Evolutionary conservation across 1,140 invertebrate species (phyloP).

Genomic region (Andrena cerasifolii): DNA sequence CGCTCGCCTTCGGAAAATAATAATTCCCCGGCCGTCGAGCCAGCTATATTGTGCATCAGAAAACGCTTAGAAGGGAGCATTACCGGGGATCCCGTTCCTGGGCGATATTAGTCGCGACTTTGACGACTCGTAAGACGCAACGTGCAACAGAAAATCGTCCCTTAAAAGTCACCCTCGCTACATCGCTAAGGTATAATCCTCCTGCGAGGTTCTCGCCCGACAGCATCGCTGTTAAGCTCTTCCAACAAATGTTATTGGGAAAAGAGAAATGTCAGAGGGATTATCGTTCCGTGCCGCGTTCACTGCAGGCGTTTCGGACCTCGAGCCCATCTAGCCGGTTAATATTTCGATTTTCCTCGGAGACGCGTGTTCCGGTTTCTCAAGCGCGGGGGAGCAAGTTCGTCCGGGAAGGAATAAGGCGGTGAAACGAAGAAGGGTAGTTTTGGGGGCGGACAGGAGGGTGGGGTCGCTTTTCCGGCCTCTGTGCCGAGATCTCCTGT

Average conservation of each 20-base stretch:
- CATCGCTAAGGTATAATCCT: too few species aligned
- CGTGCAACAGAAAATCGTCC: not conserved
- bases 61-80: too few species aligned
- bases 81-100: too few species aligned
- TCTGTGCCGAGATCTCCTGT: conserved; percentile 44
- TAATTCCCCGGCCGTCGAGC: not conserved
- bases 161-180: too few species aligned
- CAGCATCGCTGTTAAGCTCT: too few species aligned
- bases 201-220: too few species aligned
- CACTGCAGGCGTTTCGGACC: not conserved
- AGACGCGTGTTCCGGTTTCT: conserved; percentile 37
- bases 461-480: conserved; percentile 28
- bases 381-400: not conserved
- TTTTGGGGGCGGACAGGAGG: not conserved
- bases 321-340: conserved; percentile 35
- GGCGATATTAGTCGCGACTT: too few species aligned
- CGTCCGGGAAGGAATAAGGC: not conserved
- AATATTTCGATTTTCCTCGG: conserved; percentile 63
- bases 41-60: not conserved
- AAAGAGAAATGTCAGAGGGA: too few species aligned
- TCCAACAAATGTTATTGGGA: too few species aligned
- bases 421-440: conserved; percentile 12
- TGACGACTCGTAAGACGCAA: not conserved
- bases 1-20: conserved; percentile 7
- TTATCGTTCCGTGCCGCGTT: not conserved